Conservation (phyloP, 2,888 invertebrate species). For the Amiota minor region DNA sequence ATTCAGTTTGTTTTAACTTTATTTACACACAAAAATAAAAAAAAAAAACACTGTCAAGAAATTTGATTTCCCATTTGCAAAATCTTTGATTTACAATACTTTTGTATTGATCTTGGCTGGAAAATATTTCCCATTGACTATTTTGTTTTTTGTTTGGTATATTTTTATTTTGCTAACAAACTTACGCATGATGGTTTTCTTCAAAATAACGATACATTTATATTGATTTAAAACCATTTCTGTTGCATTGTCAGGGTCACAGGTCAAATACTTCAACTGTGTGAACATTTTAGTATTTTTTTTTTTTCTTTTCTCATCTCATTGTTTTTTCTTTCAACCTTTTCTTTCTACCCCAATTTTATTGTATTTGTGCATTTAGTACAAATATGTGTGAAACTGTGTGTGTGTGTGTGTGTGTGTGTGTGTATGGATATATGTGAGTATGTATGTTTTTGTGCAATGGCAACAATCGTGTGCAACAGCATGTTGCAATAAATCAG, state of each 20-base stretch:
- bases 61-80: too few species aligned
- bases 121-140: too few species aligned
- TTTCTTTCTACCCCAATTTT: conserved; percentile 45
- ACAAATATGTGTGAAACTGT: background rate
- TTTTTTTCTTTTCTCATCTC: background rate
- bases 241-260: conserved; percentile 48
- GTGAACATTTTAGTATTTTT: conserved; percentile 22
- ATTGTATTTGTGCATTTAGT: conserved; percentile 25
- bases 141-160: too few species aligned
- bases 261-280: background rate
- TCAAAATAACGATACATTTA: too few species aligned
- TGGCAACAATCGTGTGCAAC: conserved; percentile 65
- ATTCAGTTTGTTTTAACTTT: too few species aligned
- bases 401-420: background rate
- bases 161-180: too few species aligned
- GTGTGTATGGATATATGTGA: background rate
- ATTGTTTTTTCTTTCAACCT: background rate
- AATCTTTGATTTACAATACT: too few species aligned
- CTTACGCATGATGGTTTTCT: too few species aligned
- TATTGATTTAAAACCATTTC: too few species aligned
- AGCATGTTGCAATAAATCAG: conserved; percentile 68
- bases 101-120: too few species aligned
- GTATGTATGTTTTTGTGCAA: conserved; percentile 46
- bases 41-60: too few species aligned
- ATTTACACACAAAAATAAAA: too few species aligned